Evolutionary conservation across 2,888 invertebrate species (phyloP), one percentile per base, ranked within the genome.

Genomic region (Melieria picta): DNA sequence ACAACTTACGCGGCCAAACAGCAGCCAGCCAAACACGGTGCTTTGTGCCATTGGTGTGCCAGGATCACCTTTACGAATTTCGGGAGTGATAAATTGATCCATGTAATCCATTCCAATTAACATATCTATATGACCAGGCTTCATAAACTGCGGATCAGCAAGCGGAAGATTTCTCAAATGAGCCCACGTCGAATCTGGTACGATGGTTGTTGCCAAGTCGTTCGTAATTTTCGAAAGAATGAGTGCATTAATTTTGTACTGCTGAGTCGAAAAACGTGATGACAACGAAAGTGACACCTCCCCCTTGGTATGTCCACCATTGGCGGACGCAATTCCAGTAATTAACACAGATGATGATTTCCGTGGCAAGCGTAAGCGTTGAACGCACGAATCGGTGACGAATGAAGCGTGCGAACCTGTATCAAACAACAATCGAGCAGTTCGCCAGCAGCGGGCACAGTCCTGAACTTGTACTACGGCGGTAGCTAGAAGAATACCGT

Each of bases 1-100:
- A 30, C 30, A 30, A 4, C 13, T 11, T 1, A 62, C 55, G 1
- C 61, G 11, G 1, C 69, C 69, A 45, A 66, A 74, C 7, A 74
- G 45, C 4, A 69, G 52, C 72, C 74, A 72, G 4, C 72, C 70
- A 45, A 74, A 67, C 16, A 30, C 61, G 6, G 72, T 71, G 16
- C 63, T 30, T 42, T 74, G 74, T n/a, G 67, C 65, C n/a, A 70
- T 66, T 10, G 72, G 68, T n/a, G 50, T 48, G 7, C 62, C 58
- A 11, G 48, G 43, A 7, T 4, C 58, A 10, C 64, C 69, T 10
- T 64, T 64, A n/a, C 56, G 56, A 13, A 63, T 46, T 46, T 63
- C 63, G 30, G 66, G 30, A 55, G 10, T 30, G 3, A 62, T 7
- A 4, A 69, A 46, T 11, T 56, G 42, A 50, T 60, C 60, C 69